These are phyloP conservation scores for Scartelaos histophorus DNA, from an alignment of 2,113 vertebrate species.

Conservation along the genomic window DNA sequence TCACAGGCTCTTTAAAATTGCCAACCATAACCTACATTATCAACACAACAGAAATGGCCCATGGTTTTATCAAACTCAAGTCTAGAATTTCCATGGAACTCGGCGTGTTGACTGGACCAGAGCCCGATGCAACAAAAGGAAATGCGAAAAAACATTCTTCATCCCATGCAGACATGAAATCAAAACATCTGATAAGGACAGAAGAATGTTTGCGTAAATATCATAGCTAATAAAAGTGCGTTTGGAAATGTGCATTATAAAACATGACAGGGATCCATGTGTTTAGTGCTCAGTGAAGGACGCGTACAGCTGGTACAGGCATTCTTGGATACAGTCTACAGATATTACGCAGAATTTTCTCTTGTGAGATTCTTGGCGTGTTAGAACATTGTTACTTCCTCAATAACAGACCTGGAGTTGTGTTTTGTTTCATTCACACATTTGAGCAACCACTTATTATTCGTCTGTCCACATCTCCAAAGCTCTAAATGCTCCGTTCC, in stretches of 20 bases:
- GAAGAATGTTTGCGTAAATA: slow-evolving; percentile 37
- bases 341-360: too few relatives aligned
- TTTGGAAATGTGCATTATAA: not conserved
- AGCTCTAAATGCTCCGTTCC: too few relatives aligned
- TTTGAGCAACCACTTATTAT: too few relatives aligned
- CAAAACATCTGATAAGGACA: slow-evolving; percentile 44
- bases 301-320: not conserved
- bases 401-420: too few relatives aligned
- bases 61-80: not conserved
- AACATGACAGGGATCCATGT: not conserved
- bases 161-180: slow-evolving; percentile 33
- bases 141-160: slow-evolving; percentile 19
- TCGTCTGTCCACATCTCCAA: too few relatives aligned
- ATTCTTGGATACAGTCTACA: not conserved
- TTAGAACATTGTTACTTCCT: too few relatives aligned
- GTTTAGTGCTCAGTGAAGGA: not conserved
- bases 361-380: too few relatives aligned
- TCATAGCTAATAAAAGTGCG: slow-evolving; percentile 24
- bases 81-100: not conserved
- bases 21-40: not conserved
- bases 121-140: slow-evolving; percentile 20
- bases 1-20: not conserved
- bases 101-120: not conserved
- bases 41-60: not conserved
- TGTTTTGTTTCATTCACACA: too few relatives aligned